Evolutionary conservation across 1,140 invertebrate species (phyloP), one percentile per base, ranked within the genome.

Genomic region (Reticulitermes speratus): DNA sequence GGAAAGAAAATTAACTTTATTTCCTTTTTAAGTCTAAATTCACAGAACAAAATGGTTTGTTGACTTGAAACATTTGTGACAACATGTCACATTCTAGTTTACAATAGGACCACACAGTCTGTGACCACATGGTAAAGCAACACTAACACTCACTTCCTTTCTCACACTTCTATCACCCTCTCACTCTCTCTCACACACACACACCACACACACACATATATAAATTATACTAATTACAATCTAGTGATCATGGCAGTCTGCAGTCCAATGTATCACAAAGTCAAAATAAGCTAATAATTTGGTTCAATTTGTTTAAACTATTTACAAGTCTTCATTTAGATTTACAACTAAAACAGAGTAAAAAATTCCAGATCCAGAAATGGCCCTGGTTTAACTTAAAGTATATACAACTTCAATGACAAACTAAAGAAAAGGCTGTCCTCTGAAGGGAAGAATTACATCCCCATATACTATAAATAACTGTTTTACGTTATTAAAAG

Each of bases 1-100:
- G 88, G 86, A 88, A 88, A 88, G 75, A 86, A 87, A 85, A 83
- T 87, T n/a, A 75, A 85, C 87, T 88, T 88, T 87, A 87, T 88
- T 87, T 75, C 85, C 19, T 55, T 82, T 14, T 48, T 86, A 45
- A n/a, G 45, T 48, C 30, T 32, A 32, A 52, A 48, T 84, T 84
- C 48, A 84, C 83, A 84, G 44, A 45, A 84, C 83, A 84, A 84
- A 52, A 52, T 84, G 52, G 52, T 52, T 84, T 44, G 48, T 30
- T 75, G 65, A 75, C 65, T 45, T 32, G 75, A 87, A 44, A 87
- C 44, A 48, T 44, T 44, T 59, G 87, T 88, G 88, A 88, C 87
- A 88, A 88, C 87, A 88, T 88, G 88, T 88, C 88, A 88, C 87
- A 88, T 59, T 45, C 30, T 65, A 69, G 52, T 82, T 82, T 52